Conservation (phyloP, 2,888 invertebrate species). For the Leucoma salicis region DNA sequence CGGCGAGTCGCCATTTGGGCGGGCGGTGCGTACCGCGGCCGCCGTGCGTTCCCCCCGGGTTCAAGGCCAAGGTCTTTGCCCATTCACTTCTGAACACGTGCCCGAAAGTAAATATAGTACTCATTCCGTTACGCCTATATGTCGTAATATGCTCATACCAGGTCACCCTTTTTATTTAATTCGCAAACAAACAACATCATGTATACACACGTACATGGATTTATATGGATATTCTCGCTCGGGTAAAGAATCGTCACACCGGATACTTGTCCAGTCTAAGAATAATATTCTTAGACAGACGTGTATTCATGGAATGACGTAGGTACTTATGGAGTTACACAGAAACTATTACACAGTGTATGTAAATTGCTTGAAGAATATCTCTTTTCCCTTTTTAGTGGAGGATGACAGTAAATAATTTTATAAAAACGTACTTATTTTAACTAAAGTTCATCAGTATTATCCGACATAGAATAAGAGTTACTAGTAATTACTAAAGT, state of each 20-base stretch:
- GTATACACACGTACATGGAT: background rate
- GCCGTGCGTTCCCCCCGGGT: conserved; percentile 69
- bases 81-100: conserved; percentile 78
- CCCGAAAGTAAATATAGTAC: conserved; percentile 79
- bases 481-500: too few relatives aligned
- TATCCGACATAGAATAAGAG: too few relatives aligned
- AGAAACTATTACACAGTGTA: too few relatives aligned
- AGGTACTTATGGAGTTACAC: too few relatives aligned
- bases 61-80: conserved; percentile 76
- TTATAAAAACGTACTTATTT: too few relatives aligned
- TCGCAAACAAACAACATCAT: conserved; percentile 4
- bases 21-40: conserved; percentile 67
- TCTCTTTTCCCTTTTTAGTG: too few relatives aligned
- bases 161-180: conserved; percentile 25
- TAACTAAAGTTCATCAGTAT: too few relatives aligned
- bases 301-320: conserved; percentile 22
- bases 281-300: too few relatives aligned
- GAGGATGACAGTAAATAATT: too few relatives aligned
- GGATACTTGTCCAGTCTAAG: conserved; percentile 24
- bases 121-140: conserved; percentile 61
- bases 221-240: conserved; percentile 6
- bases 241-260: conserved; percentile 10
- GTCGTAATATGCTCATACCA: conserved; percentile 42
- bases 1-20: conserved; percentile 63
- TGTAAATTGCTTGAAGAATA: too few relatives aligned